These are phyloP conservation scores for Platyscapa corneri DNA, from an alignment of 1,140 invertebrate species.

Conservation along the genomic window DNA sequence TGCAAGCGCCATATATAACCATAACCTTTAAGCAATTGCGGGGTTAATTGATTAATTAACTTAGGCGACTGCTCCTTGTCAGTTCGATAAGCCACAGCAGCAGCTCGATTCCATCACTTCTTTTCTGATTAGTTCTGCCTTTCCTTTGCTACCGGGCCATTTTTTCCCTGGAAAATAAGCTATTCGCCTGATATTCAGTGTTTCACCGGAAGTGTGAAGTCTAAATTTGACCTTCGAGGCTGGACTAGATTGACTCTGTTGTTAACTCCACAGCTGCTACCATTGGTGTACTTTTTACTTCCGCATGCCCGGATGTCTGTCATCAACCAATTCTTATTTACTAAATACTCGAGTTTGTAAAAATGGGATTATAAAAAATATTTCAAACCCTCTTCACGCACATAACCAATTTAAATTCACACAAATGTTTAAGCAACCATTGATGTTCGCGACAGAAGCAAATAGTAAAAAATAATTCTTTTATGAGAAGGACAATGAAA, in stretches of 20 bases:
- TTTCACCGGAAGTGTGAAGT: constrained; percentile 31
- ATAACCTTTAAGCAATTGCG: constrained; percentile 61
- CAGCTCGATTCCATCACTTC: constrained; percentile 51
- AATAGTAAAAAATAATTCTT: no score
- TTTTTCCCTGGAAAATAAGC: constrained; percentile 15
- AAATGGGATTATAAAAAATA: no score
- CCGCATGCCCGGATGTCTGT: neutral
- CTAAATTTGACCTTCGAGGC: constrained; percentile 31
- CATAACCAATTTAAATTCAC: no score
- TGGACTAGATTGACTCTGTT: neutral
- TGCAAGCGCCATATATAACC: constrained; percentile 51
- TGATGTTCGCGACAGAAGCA: no score
- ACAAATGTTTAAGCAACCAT: no score
- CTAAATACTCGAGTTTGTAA: no score
- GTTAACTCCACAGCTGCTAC: neutral
- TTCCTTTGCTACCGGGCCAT: neutral
- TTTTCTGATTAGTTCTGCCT: constrained; percentile 24
- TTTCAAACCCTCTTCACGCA: no score
- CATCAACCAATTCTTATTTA: neutral
- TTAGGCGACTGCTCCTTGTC: constrained; percentile 44
- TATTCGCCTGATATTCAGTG: neutral
- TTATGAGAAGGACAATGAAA: no score
- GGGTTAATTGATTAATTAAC: constrained; percentile 69
- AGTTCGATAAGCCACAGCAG: constrained; percentile 28
- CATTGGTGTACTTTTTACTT: neutral